These are phyloP conservation scores for Crocodylus rhombifer DNA, from an alignment of 2,797 vertebrate species.

Conservation along the genomic window DNA sequence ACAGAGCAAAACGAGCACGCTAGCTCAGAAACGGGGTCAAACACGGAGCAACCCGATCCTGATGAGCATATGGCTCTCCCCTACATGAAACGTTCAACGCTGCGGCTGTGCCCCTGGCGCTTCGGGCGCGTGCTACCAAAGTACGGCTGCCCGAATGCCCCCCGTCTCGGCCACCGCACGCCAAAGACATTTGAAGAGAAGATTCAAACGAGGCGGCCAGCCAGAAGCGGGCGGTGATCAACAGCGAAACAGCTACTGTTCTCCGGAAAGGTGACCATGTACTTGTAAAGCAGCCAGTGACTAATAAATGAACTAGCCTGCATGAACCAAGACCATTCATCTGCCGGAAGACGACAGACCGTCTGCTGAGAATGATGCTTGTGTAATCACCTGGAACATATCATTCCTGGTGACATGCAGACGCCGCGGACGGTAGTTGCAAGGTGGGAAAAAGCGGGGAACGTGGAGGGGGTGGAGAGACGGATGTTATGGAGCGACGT, in stretches of 20 bases:
- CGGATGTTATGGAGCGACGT: rapidly evolving
- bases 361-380: background rate
- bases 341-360: background rate
- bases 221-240: background rate
- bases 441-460: background rate
- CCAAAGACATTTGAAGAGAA: background rate
- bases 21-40: background rate
- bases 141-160: background rate
- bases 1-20: background rate
- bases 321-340: background rate
- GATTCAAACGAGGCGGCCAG: background rate
- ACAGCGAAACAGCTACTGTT: background rate
- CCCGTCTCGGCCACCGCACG: background rate
- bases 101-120: background rate
- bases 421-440: background rate
- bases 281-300: background rate
- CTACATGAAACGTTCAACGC: background rate
- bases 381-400: background rate
- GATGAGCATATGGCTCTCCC: background rate
- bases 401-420: background rate
- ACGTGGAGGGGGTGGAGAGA: background rate
- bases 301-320: background rate
- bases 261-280: background rate
- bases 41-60: background rate
- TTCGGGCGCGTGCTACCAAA: background rate